Evolutionary conservation across 2,113 vertebrate genomes (phyloP).

Genomic region (Nymphicus hollandicus): DNA sequence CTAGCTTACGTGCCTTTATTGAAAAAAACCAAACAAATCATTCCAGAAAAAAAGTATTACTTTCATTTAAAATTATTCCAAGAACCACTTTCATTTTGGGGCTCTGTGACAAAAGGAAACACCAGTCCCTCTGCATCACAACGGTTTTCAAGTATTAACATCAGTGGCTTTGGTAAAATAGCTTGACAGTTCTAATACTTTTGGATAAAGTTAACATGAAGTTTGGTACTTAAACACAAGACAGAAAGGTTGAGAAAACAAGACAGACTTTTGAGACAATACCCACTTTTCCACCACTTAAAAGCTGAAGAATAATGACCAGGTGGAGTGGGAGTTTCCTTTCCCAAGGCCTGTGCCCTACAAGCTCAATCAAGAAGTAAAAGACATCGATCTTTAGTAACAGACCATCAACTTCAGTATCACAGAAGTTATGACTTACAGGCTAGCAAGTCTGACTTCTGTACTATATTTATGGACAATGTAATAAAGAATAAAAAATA

Average conservation of each 20-base stretch:
- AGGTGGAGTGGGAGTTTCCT: not conserved
- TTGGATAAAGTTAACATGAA: not conserved
- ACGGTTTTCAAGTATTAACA: not conserved
- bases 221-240: not conserved
- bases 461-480: not conserved
- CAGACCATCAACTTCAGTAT: not conserved
- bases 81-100: not conserved
- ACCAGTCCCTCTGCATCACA: not conserved
- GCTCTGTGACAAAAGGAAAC: not conserved
- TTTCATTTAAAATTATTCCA: not conserved
- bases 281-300: not conserved
- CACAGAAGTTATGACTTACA: not conserved
- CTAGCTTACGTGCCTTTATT: not conserved
- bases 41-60: not conserved
- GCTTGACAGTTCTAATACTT: not conserved
- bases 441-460: not conserved
- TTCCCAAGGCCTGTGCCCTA: not conserved
- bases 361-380: not conserved
- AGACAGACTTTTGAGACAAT: not conserved
- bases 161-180: not conserved
- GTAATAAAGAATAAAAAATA: not conserved
- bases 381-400: not conserved
- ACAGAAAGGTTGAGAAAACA: not conserved
- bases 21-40: not conserved
- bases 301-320: not conserved